Conservation (phyloP, 2,797 vertebrate genomes). For the Smutsia gigantea region DNA sequence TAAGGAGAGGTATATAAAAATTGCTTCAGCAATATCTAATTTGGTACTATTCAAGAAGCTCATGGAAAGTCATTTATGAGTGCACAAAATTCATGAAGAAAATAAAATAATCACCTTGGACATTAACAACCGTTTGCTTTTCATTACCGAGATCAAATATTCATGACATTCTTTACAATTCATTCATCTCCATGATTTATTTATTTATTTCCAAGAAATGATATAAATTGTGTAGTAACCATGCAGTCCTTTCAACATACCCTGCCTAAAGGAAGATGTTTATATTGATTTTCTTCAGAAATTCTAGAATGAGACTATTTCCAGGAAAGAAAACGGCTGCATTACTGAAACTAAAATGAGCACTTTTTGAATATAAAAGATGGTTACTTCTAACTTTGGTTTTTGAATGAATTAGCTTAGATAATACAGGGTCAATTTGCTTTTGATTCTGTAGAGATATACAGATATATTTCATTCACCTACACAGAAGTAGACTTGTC, state of each 20-base stretch:
- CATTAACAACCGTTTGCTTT: conserved; percentile 7
- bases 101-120: background rate
- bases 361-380: background rate
- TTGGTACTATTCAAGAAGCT: background rate
- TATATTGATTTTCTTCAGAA: background rate
- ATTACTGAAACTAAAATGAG: background rate
- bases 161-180: background rate
- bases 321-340: background rate
- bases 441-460: background rate
- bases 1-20: background rate
- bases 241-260: background rate
- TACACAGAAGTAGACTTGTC: background rate
- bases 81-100: background rate
- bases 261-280: background rate
- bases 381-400: background rate
- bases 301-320: background rate
- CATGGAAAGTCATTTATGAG: background rate
- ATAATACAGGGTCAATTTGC: background rate
- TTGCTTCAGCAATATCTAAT: background rate
- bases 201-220: conserved; percentile 16
- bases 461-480: background rate
- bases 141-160: background rate
- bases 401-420: background rate
- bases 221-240: background rate
- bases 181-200: background rate